Percentiles rank a stretch among this genome's conserved stretches.
phyloP scores from a whole-genome alignment of 2,888 invertebrate genomes.

The Tanytarsus gracilentus region DNA sequence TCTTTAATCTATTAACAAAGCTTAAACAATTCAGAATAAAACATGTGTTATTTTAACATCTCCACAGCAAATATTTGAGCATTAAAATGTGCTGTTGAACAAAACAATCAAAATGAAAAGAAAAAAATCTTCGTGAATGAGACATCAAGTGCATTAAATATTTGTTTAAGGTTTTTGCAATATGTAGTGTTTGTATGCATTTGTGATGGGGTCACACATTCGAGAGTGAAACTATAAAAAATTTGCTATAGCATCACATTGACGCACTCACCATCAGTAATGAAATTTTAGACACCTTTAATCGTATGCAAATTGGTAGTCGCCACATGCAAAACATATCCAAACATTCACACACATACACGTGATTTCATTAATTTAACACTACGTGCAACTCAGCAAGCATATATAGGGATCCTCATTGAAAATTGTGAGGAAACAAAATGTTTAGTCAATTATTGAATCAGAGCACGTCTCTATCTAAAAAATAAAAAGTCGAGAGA shows the following conservation, averaged over 20 bases:
- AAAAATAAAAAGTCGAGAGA: no score
- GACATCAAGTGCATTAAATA: constrained; percentile 13
- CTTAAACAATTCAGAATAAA: no score
- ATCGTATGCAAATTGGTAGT: constrained; percentile 16
- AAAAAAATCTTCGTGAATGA: neutral
- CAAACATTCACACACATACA: neutral
- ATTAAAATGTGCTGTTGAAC: neutral
- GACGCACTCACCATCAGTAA: neutral
- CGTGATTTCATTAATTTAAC: constrained; percentile 13
- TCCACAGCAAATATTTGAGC: no score
- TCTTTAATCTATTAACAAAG: no score
- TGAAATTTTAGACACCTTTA: neutral
- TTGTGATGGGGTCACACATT: neutral
- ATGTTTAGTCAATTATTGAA: no score
- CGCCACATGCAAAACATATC: neutral
- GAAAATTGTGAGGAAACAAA: neutral
- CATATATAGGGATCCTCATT: no score
- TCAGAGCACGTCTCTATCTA: no score
- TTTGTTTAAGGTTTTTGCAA: constrained; percentile 1
- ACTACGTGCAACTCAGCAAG: neutral
- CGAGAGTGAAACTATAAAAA: neutral
- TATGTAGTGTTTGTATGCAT: no score
- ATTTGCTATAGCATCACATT: neutral
- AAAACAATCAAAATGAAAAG: neutral
- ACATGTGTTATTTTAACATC: no score